These are phyloP conservation scores for Halcyon leucocephala DNA, from an alignment of 2,797 vertebrate species.

Conservation along the genomic window DNA sequence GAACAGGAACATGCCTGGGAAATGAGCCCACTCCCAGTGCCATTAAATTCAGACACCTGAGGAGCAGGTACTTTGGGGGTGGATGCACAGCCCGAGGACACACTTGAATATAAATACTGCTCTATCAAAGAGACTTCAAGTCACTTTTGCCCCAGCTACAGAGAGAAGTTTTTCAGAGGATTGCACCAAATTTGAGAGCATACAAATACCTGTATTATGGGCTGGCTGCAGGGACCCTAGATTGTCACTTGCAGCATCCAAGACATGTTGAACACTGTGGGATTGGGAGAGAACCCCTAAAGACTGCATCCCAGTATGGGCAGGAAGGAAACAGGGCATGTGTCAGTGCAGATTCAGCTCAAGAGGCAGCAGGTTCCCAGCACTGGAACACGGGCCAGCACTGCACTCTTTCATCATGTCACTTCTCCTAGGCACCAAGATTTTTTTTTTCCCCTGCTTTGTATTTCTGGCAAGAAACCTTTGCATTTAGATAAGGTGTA, in stretches of 20 bases:
- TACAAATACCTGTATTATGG: neutral
- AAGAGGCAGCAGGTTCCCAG: neutral
- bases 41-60: neutral
- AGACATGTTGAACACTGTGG: accelerated
- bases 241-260: neutral
- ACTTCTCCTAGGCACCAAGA: neutral
- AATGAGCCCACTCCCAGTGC: neutral
- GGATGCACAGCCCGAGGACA: neutral
- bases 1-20: neutral
- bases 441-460: neutral
- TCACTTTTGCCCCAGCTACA: too few relatives aligned
- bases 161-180: too few relatives aligned
- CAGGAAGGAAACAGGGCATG: accelerated
- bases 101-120: neutral
- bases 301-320: accelerated
- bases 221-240: accelerated
- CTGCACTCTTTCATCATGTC: neutral
- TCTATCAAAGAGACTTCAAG: neutral
- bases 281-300: neutral
- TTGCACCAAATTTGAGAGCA: neutral
- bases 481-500: conserved; percentile 51
- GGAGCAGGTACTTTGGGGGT: neutral
- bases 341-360: neutral
- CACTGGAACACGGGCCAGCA: neutral
- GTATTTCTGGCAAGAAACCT: conserved; percentile 34